Base-by-base conservation (phyloP, 2,888 invertebrate species). In the Lycaena phlaeas region DNA sequence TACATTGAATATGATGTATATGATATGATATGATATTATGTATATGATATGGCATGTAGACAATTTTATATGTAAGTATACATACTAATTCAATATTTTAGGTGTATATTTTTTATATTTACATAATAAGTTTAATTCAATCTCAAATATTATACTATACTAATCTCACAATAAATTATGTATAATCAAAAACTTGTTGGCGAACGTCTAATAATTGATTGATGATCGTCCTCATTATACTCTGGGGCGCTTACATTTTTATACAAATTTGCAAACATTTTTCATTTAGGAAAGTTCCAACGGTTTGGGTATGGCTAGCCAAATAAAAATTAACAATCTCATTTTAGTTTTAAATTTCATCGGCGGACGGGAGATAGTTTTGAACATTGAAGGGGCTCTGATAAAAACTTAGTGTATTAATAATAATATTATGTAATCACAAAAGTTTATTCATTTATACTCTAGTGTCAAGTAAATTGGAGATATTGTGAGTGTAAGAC, bases 181-280 rank as follows among this genome's bases (percentile, higher is more conserved):
- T 9, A 15, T 26, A 39, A 39, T 39, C 39, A 39, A 14, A 30
- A 39, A 39, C 39, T 40, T 40, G 31, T 40, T 26, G 12, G 14
- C 26, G 26, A 25, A 9, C 28, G 31, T 25, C 15, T 26, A 18
- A 11, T 31, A 38, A 38, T 38, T 40, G 39, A 40, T 31, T 26
- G 39, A 40, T 40, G 39, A 22, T 36, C 36, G 31, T n/a, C 26
- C 39, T 40, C 26, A 31, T 40, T 31, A 31, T 15, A 10, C 15
- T 2, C 22, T 9, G 10, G 10, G 14, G n/a, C 9, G 7, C 28
- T 3, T 11, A 10, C 15, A 17, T 31, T 31, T 31, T 31, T 18
- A 17, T 31, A 31, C 17, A 17, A 31, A 31, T 31, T 22, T 31
- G 6, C 11, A 6, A 3, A 31, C 17, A 31, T 17, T 31, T 31